phyloP scores from a whole-genome alignment of 2,797 vertebrate species.

The Lagorchestes hirsutus region DNA sequence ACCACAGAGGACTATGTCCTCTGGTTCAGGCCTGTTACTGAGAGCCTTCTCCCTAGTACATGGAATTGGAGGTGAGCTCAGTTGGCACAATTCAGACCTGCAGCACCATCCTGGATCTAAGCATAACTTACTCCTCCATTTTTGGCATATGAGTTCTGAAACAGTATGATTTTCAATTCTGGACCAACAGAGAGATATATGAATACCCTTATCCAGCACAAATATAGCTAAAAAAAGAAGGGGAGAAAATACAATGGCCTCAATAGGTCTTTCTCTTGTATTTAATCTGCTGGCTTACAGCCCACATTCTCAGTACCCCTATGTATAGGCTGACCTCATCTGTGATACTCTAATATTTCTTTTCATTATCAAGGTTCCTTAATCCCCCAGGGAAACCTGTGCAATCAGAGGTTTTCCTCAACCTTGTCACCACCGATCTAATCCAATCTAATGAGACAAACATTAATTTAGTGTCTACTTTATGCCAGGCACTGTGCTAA shows the following conservation, averaged over 20 bases:
- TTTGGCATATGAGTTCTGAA: neutral
- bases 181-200: neutral
- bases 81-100: neutral
- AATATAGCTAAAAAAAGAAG: neutral
- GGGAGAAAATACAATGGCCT: neutral
- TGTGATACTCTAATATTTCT: neutral
- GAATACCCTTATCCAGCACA: neutral
- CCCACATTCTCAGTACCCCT: neutral
- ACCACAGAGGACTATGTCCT: neutral
- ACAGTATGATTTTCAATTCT: neutral
- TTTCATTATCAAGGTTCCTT: neutral
- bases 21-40: neutral
- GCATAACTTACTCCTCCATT: neutral
- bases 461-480: neutral
- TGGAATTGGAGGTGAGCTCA: neutral
- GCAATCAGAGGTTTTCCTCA: neutral
- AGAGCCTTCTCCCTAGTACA: neutral
- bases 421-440: neutral
- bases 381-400: too few relatives aligned
- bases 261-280: neutral
- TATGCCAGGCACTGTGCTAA: neutral
- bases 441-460: neutral
- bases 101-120: neutral
- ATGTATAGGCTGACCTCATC: neutral
- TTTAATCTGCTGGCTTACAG: neutral